Evolutionary conservation across 37 sponge, comb jelly and placozoan species (phyloP).

Genomic region (Haliclona indistincta): DNA sequence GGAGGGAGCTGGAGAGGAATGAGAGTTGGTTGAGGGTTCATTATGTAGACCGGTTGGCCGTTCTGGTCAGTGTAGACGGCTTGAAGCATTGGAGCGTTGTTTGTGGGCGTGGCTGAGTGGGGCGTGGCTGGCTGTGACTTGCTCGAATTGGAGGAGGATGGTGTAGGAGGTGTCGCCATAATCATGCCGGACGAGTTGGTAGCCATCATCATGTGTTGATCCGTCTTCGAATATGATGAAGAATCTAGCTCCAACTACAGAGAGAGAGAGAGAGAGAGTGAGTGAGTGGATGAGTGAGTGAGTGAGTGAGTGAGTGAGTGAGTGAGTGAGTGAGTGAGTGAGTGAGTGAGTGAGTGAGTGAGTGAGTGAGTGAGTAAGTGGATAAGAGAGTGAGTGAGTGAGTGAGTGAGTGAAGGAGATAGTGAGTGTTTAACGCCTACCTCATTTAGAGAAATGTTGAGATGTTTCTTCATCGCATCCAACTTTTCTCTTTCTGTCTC

Average conservation of each 20-base stretch:
- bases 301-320: not conserved
- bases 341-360: not conserved
- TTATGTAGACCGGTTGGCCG: conserved; percentile 57
- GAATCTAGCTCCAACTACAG: too few species aligned
- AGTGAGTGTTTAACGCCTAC: conserved; percentile 8
- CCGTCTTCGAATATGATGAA: too few species aligned
- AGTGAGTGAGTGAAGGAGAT: too few species aligned
- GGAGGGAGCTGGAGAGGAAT: conserved; percentile 29
- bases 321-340: not conserved
- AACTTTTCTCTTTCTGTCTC: conserved; percentile 37
- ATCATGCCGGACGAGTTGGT: too few species aligned
- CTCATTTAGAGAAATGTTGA: conserved; percentile 28
- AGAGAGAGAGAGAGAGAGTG: not conserved
- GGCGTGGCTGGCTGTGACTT: conserved; percentile 3
- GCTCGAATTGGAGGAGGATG: not conserved
- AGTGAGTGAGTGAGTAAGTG: too few species aligned
- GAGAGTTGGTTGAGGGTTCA: conserved; percentile 28
- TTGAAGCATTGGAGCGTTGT: conserved; percentile 13
- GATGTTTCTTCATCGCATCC: conserved; percentile 57
- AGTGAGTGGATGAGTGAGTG: too few species aligned
- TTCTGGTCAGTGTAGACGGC: conserved; percentile 40
- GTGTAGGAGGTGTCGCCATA: not conserved
- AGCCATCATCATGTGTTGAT: too few species aligned
- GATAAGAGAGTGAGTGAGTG: too few species aligned
- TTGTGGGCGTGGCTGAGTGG: conserved; percentile 2